phyloP scores from a whole-genome alignment of 2,888 invertebrate genomes.

The Pandemis cinnamomeana region DNA sequence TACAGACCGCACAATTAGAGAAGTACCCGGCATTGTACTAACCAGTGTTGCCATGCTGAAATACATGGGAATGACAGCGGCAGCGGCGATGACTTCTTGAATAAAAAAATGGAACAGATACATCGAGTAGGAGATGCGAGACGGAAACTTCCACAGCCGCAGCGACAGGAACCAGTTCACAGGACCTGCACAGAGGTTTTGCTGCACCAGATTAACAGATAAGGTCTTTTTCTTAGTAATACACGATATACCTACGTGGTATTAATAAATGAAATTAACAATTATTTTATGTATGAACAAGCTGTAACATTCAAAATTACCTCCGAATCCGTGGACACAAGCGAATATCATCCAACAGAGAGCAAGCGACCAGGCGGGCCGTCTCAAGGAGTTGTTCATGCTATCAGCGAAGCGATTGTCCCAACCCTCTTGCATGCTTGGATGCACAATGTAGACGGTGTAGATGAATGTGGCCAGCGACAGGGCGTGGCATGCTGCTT shows the following conservation, averaged over 20 bases:
- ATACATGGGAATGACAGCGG: background rate
- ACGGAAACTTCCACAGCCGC: conserved; percentile 3
- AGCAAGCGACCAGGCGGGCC: background rate
- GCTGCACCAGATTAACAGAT: too few species aligned
- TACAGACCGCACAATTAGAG: too few species aligned
- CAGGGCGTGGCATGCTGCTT: background rate
- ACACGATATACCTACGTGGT: too few species aligned
- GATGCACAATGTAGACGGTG: background rate
- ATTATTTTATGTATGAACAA: too few species aligned
- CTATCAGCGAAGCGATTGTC: background rate
- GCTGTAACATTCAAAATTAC: background rate
- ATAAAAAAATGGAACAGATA: background rate
- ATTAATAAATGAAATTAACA: too few species aligned
- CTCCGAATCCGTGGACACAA: background rate
- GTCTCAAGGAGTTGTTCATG: background rate
- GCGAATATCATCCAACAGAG: conserved; percentile 9
- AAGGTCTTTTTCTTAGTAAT: too few species aligned
- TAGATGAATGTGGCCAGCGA: too few species aligned
- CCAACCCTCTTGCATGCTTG: background rate
- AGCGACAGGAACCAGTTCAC: conserved; percentile 14
- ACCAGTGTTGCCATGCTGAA: background rate
- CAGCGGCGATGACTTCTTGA: background rate
- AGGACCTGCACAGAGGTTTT: background rate
- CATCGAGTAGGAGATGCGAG: background rate
- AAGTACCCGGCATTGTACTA: background rate